phyloP scores from a whole-genome alignment of 2,888 invertebrate species.

The Tenthredo distinguenda region DNA sequence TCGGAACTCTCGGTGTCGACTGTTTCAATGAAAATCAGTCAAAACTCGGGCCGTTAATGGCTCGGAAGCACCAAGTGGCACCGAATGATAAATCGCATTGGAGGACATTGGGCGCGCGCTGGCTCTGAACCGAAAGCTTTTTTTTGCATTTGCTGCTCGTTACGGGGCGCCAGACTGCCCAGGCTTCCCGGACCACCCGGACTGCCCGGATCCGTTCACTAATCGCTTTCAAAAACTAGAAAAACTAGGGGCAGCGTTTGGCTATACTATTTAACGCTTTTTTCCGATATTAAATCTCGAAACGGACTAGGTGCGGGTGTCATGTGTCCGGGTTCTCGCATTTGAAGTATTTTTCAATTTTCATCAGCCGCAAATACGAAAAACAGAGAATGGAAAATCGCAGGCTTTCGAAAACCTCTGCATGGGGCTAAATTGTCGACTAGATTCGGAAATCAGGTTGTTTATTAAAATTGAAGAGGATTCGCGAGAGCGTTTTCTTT shows the following conservation, averaged over 20 bases:
- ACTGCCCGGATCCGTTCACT: conserved; percentile 59
- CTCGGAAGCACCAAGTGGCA: conserved; percentile 46
- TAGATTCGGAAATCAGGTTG: not conserved
- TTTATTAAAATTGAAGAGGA: not conserved
- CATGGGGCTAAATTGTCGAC: not conserved
- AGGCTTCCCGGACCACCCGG: conserved; percentile 60
- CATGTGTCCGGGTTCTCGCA: not conserved
- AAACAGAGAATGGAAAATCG: not conserved
- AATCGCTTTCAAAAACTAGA: conserved; percentile 66
- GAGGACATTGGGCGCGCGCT: conserved; percentile 46
- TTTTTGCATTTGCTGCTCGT: conserved; percentile 64
- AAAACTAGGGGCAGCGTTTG: conserved; percentile 51
- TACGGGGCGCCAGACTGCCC: conserved; percentile 69
- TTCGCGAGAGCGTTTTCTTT: not conserved
- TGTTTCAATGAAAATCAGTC: conserved; percentile 40
- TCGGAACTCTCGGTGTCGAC: not conserved
- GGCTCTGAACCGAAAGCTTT: conserved; percentile 52
- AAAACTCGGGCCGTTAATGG: conserved; percentile 46
- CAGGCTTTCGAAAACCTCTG: not conserved
- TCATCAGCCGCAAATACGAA: not conserved
- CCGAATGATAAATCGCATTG: conserved; percentile 43
- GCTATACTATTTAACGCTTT: conserved; percentile 10
- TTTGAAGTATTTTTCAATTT: not conserved
- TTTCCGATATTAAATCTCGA: conserved; percentile 1
- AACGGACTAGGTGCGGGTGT: not conserved